These are phyloP conservation scores for Lamprologus speciosus DNA, from an alignment of 2,113 vertebrate species.

Conservation along the genomic window DNA sequence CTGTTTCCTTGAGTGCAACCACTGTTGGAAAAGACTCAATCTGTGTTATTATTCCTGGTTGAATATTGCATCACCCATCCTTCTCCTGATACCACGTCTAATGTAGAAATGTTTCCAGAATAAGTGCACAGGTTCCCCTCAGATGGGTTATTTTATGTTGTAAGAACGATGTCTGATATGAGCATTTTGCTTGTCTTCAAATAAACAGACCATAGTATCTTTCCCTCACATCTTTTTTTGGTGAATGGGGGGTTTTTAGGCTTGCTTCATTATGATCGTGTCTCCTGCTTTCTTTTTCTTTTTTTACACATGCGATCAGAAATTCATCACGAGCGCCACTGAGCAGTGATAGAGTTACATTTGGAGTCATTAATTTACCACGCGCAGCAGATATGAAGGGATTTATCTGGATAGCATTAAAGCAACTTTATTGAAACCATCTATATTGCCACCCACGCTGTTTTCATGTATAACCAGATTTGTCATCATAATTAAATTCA, in stretches of 20 bases:
- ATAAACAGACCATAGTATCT: not conserved
- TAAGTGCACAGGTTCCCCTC: accelerated
- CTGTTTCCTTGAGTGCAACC: not conserved
- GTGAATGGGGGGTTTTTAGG: accelerated
- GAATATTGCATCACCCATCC: accelerated
- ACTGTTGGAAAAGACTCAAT: not conserved
- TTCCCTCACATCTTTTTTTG: not conserved
- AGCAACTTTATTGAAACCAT: not conserved
- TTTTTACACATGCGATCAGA: not conserved
- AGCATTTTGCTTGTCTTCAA: not conserved
- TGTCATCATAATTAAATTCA: not conserved
- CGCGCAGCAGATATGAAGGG: not conserved
- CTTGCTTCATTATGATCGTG: not conserved
- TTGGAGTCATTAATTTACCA: not conserved
- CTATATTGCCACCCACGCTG: not conserved
- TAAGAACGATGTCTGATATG: not conserved
- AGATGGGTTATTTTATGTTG: not conserved
- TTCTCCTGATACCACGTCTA: accelerated
- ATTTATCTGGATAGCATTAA: not conserved
- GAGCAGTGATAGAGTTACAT: not conserved
- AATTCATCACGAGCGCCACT: not conserved
- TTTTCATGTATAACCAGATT: not conserved
- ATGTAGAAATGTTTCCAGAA: not conserved
- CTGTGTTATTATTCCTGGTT: not conserved
- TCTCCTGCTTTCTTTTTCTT: not conserved